phyloP scores from a whole-genome alignment of 1,140 invertebrate genomes.

The Cephus cinctus region DNA sequence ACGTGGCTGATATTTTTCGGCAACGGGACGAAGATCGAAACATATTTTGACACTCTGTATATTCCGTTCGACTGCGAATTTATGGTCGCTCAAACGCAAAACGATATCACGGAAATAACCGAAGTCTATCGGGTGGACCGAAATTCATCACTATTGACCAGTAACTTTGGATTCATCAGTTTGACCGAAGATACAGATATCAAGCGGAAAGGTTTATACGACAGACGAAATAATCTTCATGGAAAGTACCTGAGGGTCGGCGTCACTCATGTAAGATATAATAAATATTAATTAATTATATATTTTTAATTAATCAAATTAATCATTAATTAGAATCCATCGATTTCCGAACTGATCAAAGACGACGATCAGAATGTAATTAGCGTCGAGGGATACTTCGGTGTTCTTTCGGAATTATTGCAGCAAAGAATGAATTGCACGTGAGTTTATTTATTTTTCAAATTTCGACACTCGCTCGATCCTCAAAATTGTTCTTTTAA shows the following conservation, averaged over 20 bases:
- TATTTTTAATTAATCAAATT: constrained; percentile 5
- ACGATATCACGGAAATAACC: constrained; percentile 18
- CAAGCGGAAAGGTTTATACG: constrained; percentile 39
- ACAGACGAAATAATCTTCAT: constrained; percentile 41
- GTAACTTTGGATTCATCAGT: no score
- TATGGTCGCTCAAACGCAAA: constrained; percentile 24
- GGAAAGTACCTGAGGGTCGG: constrained; percentile 42
- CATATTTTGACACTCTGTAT: constrained; percentile 37
- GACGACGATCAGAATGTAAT: constrained; percentile 29
- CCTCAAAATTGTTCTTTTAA: no score
- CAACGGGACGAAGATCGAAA: constrained; percentile 26
- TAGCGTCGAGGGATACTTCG: constrained; percentile 47
- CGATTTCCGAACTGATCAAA: constrained; percentile 35
- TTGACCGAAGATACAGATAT: no score
- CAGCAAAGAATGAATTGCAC: constrained; percentile 49
- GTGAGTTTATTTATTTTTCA: constrained; percentile 34
- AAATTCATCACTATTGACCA: no score
- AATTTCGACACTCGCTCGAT: not conserved
- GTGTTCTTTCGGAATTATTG: constrained; percentile 43
- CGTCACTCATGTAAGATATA: constrained; percentile 36
- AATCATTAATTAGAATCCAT: constrained; percentile 39
- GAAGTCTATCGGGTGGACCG: constrained; percentile 44
- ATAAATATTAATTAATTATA: constrained; percentile 7
- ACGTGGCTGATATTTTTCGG: constrained; percentile 45
- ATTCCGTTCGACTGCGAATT: constrained; percentile 44